phyloP scores from a whole-genome alignment of 1,140 invertebrate genomes.

The Nautilus pompilius region DNA sequence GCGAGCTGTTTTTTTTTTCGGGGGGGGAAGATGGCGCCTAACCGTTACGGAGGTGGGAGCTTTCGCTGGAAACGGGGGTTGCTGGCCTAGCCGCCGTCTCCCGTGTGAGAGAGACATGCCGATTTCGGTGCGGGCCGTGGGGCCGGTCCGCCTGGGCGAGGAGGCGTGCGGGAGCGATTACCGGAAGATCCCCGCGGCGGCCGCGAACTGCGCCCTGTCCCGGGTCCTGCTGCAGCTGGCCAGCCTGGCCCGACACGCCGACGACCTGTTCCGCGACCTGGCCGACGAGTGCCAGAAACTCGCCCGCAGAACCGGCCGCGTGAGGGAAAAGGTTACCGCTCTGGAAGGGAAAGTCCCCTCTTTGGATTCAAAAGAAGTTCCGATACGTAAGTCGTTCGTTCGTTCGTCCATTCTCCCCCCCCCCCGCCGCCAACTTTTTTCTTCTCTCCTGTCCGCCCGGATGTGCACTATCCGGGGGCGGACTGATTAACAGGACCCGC shows the following conservation, averaged over 20 bases:
- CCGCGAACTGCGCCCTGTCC: conserved; percentile 73
- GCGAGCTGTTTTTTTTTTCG: too few relatives aligned
- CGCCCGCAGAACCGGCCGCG: conserved; percentile 63
- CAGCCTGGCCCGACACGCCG: conserved; percentile 71
- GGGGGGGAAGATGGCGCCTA: too few relatives aligned
- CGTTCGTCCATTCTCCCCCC: not conserved
- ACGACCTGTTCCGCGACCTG: conserved; percentile 74
- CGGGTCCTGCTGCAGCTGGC: conserved; percentile 74
- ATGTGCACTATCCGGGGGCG: too few relatives aligned
- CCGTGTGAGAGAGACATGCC: too few relatives aligned
- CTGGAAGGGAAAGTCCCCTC: conserved; percentile 63
- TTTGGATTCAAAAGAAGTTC: conserved; percentile 74
- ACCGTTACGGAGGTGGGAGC: too few relatives aligned
- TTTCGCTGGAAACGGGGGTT: too few relatives aligned
- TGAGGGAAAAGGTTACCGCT: conserved; percentile 63
- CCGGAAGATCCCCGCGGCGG: too few relatives aligned
- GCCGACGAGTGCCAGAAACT: conserved; percentile 68
- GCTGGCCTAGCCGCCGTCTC: too few relatives aligned
- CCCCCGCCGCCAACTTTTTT: not conserved
- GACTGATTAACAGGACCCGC: too few relatives aligned
- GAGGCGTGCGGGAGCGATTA: too few relatives aligned
- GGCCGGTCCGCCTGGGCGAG: too few relatives aligned
- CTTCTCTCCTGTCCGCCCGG: not conserved
- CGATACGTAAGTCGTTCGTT: conserved; percentile 73
- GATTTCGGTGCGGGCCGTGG: too few relatives aligned